A percentile compares a stretch with the other conserved stretches of the same genome.
Evolutionary conservation across 2,797 vertebrate species (phyloP).

Genomic region (Mareca strepera): DNA sequence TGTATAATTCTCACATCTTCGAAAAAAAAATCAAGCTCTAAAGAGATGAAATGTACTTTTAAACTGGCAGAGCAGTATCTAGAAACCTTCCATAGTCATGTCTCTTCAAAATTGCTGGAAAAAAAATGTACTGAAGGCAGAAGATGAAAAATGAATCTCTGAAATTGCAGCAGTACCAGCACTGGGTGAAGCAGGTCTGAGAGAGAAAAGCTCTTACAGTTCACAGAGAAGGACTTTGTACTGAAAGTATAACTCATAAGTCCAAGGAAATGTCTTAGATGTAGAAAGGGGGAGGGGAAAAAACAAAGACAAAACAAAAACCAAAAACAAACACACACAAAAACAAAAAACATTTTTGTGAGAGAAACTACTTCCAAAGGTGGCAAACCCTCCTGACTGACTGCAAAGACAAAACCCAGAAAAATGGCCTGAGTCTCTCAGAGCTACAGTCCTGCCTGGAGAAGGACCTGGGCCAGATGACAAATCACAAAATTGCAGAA

Average conservation of each 20-base stretch:
- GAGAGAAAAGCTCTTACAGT: not conserved
- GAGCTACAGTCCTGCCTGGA: not conserved
- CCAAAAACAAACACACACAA: not conserved
- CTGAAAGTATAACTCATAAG: not conserved
- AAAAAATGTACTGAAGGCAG: not conserved
- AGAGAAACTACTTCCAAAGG: not conserved
- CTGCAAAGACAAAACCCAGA: not conserved
- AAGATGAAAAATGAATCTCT: constrained; percentile 21
- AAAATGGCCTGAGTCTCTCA: not conserved
- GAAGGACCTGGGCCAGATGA: not conserved
- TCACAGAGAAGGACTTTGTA: constrained; percentile 2
- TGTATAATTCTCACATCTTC: not conserved
- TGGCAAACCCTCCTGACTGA: not conserved
- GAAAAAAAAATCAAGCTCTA: not conserved
- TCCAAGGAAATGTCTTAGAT: not conserved
- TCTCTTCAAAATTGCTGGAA: constrained; percentile 6
- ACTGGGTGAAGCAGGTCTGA: not conserved
- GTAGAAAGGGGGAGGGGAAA: not conserved
- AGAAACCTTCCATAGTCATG: not conserved
- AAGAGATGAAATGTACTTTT: not conserved
- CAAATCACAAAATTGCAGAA: not conserved
- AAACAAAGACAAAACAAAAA: fast-evolving
- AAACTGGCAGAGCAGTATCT: not conserved
- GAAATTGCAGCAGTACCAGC: not conserved
- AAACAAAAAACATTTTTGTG: not conserved